Conservation (phyloP, 2,113 vertebrate genomes). For the Brachypteracias leptosomus region DNA sequence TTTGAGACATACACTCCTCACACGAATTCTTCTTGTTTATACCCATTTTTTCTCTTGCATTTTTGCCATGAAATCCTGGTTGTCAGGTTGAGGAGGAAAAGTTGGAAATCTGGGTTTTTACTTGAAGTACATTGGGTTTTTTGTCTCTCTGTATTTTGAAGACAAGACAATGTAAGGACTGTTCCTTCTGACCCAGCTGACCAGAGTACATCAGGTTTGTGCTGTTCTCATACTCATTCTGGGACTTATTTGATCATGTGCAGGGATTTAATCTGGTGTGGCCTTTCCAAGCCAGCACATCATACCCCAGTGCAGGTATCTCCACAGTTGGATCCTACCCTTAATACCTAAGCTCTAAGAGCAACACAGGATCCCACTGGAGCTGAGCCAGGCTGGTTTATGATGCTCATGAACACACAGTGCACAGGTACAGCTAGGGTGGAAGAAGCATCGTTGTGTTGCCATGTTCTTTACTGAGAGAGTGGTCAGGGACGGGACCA, state of each 20-base stretch:
- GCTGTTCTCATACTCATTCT: neutral
- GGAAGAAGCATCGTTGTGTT: neutral
- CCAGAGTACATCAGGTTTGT: neutral
- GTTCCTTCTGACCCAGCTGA: neutral
- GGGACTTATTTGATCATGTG: neutral
- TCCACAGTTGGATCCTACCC: neutral
- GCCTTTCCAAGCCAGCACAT: neutral
- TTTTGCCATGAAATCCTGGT: neutral
- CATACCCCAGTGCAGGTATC: neutral
- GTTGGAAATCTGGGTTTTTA: neutral
- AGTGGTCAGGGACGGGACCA: too few species aligned
- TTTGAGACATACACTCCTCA: neutral
- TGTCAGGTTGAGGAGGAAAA: neutral
- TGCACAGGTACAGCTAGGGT: neutral
- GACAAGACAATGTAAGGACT: neutral
- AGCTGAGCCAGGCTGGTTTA: neutral
- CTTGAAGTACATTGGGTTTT: neutral
- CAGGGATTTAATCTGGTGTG: neutral
- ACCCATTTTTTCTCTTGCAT: neutral
- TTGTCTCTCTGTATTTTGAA: neutral
- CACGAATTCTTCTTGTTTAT: neutral
- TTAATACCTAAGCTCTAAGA: neutral
- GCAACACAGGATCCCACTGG: rapidly evolving
- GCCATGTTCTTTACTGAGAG: too few species aligned
- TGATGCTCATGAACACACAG: rapidly evolving